phyloP scores from a whole-genome alignment of 2,113 vertebrate species.

The Indicator indicator region DNA sequence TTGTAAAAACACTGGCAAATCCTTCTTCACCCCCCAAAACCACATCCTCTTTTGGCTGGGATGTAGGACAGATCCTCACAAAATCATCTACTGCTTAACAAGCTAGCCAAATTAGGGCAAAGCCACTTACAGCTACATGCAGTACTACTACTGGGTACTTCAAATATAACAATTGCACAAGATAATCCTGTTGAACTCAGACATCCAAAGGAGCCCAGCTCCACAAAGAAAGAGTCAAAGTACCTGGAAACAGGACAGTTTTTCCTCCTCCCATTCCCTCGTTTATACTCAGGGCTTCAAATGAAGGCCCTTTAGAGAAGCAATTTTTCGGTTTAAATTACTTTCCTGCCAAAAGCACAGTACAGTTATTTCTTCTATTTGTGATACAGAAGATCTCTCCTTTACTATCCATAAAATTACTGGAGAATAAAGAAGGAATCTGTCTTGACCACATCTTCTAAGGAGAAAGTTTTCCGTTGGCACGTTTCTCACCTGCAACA shows the following conservation, averaged over 20 bases:
- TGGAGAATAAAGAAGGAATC: conserved; percentile 21
- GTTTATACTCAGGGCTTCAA: conserved; percentile 57
- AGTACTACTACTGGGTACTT: not conserved
- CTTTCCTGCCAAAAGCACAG: conserved; percentile 62
- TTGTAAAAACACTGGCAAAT: not conserved
- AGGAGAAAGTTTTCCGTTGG: conserved; percentile 39
- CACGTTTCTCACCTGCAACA: conserved; percentile 57
- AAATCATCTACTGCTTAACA: not conserved
- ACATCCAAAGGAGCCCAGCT: conserved; percentile 41
- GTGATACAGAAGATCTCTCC: conserved; percentile 6
- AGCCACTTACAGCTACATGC: not conserved
- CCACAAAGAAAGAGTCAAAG: conserved; percentile 52
- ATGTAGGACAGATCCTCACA: not conserved
- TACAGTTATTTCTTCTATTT: conserved; percentile 52
- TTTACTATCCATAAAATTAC: conserved; percentile 1
- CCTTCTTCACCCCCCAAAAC: not conserved
- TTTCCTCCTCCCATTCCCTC: conserved; percentile 62
- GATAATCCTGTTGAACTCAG: conserved; percentile 36
- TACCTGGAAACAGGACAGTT: conserved; percentile 59
- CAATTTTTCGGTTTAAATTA: conserved; percentile 63
- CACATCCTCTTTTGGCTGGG: conserved; percentile 53
- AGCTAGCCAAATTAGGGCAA: not conserved
- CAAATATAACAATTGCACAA: not conserved
- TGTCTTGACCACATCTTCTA: conserved; percentile 38
- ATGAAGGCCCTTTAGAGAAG: conserved; percentile 58